phyloP scores from a whole-genome alignment of 2,113 vertebrate species.

The Muntiacus reevesi region DNA sequence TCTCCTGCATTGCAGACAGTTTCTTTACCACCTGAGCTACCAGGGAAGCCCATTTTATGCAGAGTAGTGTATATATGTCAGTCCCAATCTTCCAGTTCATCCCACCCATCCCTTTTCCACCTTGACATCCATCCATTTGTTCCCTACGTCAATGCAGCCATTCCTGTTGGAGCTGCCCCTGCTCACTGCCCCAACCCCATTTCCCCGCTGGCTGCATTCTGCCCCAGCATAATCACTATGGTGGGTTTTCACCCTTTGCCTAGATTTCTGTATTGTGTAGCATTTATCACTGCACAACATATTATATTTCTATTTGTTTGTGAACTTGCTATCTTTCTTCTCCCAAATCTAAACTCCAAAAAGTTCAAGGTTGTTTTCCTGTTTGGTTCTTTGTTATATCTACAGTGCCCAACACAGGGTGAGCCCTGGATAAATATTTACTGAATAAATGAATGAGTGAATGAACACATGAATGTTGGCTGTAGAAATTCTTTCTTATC shows the following conservation, averaged over 20 bases:
- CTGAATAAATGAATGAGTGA: not conserved
- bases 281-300: not conserved
- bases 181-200: not conserved
- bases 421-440: not conserved
- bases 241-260: not conserved
- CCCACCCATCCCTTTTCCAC: not conserved
- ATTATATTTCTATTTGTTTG: not conserved
- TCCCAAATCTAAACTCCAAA: not conserved
- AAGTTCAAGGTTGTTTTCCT: no score
- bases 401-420: not conserved
- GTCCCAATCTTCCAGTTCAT: not conserved
- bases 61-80: not conserved
- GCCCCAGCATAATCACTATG: accelerated
- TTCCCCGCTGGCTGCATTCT: no score
- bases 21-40: not conserved
- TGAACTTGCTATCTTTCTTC: not conserved
- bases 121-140: not conserved
- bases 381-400: not conserved
- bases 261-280: not conserved
- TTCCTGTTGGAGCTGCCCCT: not conserved
- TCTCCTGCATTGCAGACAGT: not conserved
- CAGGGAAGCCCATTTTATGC: not conserved
- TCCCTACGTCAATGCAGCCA: not conserved
- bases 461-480: not conserved
- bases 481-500: not conserved